Conservation (phyloP, 53 echinoderm and acorn worm genomes). For the Apostichopus leukothele region DNA sequence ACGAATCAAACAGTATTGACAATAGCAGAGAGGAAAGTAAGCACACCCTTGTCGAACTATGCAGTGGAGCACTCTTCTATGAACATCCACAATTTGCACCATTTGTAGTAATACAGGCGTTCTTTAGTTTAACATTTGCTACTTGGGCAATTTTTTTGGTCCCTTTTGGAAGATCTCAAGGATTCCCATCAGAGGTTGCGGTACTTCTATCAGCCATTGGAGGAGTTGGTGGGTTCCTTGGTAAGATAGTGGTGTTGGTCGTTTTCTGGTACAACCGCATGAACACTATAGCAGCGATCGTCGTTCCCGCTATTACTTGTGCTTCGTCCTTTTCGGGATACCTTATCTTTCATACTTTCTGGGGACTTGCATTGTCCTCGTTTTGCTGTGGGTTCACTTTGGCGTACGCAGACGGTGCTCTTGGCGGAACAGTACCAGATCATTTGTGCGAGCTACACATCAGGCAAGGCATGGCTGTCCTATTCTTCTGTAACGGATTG, state of each 20-base stretch:
- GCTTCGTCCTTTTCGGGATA: background rate
- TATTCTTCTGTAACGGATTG: no score
- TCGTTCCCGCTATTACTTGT: background rate
- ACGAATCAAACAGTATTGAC: no score
- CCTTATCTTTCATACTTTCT: background rate
- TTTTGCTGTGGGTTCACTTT: background rate
- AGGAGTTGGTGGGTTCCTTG: conserved; percentile 3
- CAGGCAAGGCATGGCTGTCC: no score
- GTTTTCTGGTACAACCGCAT: background rate
- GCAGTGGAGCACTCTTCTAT: no score
- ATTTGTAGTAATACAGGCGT: background rate
- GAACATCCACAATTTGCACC: no score
- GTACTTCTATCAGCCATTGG: background rate
- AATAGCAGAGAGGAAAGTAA: no score
- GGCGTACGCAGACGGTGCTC: no score
- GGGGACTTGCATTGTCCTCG: background rate
- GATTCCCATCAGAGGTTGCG: background rate
- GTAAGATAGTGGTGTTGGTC: background rate
- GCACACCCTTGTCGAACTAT: no score
- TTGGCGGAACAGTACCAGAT: no score
- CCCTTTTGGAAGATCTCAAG: background rate
- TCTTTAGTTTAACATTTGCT: background rate
- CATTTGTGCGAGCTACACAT: no score
- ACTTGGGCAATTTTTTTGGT: conserved; percentile 12
- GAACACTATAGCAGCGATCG: background rate